Base-by-base conservation (phyloP, 2,888 invertebrate species). In the Hirtodrosophila alboralis region DNA sequence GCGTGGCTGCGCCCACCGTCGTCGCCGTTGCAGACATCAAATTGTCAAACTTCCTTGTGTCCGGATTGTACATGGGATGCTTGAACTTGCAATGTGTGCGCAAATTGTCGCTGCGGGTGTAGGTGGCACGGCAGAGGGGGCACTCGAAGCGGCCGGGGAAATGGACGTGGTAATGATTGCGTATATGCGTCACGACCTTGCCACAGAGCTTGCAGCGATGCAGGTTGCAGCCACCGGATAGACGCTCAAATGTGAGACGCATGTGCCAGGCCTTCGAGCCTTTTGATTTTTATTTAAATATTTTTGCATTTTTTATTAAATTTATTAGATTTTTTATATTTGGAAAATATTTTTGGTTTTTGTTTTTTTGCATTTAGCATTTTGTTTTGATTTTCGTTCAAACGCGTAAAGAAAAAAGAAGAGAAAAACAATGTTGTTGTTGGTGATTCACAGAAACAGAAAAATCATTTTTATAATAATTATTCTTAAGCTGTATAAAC, bases 201-300 rank as follows among this genome's bases (percentile, higher is more conserved):
- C 96, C 96, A 93, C 96, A 96, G 92, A 96, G 94, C 94, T 96
- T 96, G 94, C 96, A 96, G 91, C 96, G 95, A 93, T 96, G 96
- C 93, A 96, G 95, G 93, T 96, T 96, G 92, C 95, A 95, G 93
- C 95, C 95, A 92, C 96, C 96, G 92, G 96, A 95, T 93, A 96
- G 94, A 91, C 96, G 95, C 94, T 96, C 96, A 93, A 96, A 96
- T 92, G 96, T 96, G 92, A 96, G 95, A 93, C 96, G 95, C 96
- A 96, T 96, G 93, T 96, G 96, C 95, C 96, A 96, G 94, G 96
- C 95, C 94, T 96, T 96, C 92, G 96, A 96, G 94, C 96, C 96
- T 70, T 37, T 14, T 47, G 28, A 53, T 48, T 57, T 43, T 8
- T 8, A 18, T 58, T 62, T 38, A 12, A 53, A 37, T 36, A 56